Conservation (phyloP, 2,113 vertebrate genomes). For the Pseudonaja textilis region DNA sequence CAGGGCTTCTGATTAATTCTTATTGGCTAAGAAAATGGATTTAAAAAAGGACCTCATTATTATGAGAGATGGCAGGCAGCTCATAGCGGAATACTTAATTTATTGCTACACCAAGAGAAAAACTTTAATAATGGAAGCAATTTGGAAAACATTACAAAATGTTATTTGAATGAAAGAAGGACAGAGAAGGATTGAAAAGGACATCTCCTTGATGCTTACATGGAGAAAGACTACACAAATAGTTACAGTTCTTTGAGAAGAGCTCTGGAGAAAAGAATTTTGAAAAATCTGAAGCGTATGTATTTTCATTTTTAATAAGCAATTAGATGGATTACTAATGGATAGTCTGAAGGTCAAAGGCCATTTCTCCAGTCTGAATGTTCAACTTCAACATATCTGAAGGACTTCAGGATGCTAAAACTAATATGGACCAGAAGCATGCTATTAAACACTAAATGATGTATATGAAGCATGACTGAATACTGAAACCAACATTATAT, state of each 20-base stretch:
- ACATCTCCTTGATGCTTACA: conserved; percentile 9
- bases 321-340: background rate
- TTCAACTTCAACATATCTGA: background rate
- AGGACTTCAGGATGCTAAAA: background rate
- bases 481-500: background rate
- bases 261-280: background rate
- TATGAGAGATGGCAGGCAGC: background rate
- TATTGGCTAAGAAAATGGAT: background rate
- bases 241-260: background rate
- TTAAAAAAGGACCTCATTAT: background rate
- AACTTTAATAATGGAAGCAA: conserved; percentile 29
- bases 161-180: background rate
- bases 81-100: conserved; percentile 2
- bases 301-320: background rate
- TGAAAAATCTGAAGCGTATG: background rate
- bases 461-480: background rate
- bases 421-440: background rate
- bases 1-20: background rate
- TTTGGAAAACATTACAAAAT: conserved; percentile 16
- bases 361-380: background rate
- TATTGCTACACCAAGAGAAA: background rate
- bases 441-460: background rate
- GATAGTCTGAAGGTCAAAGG: background rate
- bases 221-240: background rate
- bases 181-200: background rate